A percentile compares a stretch with the other conserved stretches of the same genome.
Evolutionary conservation across 2,113 vertebrate genomes (phyloP).

Genomic region (Dendropsophus ebraccatus): DNA sequence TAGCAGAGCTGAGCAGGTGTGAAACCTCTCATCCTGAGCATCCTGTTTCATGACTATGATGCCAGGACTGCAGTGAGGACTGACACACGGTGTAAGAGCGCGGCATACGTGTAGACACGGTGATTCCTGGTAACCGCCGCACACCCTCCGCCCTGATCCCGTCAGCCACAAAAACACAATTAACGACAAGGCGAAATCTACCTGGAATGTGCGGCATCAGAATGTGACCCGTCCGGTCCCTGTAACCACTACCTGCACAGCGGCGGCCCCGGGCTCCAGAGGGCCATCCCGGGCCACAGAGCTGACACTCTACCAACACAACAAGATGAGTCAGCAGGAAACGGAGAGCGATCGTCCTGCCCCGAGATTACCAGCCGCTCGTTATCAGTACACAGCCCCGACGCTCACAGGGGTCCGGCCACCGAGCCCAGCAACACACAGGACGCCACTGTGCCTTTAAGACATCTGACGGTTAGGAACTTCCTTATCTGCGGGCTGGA

Average conservation of each 20-base stretch:
- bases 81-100: no score
- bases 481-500: conserved; percentile 38
- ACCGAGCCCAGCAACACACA: neutral
- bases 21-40: neutral
- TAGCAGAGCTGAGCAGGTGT: neutral
- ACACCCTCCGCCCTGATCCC: conserved; percentile 18
- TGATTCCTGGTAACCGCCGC: no score
- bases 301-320: conserved; percentile 18
- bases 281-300: conserved; percentile 10
- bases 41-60: neutral
- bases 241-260: neutral
- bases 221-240: neutral
- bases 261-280: neutral
- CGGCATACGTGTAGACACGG: no score
- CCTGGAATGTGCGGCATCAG: conserved; percentile 19
- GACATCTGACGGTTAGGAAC: neutral
- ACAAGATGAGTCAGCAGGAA: conserved; percentile 25
- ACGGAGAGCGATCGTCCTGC: neutral
- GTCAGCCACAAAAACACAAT: neutral
- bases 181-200: neutral
- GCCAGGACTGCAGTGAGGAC: no score
- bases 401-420: neutral
- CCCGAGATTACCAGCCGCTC: neutral
- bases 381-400: neutral
- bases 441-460: conserved; percentile 11